These are phyloP conservation scores for Sebastes melanostomus DNA, from an alignment of 2,797 vertebrate genomes.

Conservation along the genomic window DNA sequence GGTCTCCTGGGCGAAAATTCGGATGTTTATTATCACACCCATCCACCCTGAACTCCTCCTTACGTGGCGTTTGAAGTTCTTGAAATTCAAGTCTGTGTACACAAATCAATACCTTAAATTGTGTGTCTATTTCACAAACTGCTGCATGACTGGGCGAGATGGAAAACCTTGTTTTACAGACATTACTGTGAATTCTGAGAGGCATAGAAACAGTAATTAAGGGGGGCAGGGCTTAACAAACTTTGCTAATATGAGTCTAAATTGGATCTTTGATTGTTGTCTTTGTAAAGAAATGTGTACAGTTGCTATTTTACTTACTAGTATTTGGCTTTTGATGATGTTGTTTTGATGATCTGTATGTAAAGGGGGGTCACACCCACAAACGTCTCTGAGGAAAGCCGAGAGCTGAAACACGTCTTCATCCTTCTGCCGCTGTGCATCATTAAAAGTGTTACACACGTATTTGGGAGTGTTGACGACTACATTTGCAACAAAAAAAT, in stretches of 20 bases:
- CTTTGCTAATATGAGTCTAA: neutral
- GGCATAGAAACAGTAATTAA: neutral
- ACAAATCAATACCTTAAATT: too few relatives aligned
- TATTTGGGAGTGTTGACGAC: neutral
- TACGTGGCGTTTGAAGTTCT: rapidly evolving
- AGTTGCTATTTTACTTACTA: neutral
- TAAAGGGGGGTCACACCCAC: neutral
- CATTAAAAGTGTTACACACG: neutral
- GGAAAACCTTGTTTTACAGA: neutral
- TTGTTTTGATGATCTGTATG: neutral
- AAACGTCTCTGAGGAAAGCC: neutral
- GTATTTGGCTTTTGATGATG: neutral
- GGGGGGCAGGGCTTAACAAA: neutral
- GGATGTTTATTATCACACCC: rapidly evolving
- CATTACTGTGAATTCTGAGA: neutral
- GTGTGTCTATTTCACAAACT: rapidly evolving
- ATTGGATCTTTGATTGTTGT: neutral
- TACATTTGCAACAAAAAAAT: neutral
- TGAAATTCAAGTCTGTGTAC: too few relatives aligned
- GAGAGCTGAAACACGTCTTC: neutral
- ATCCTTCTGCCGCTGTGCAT: neutral
- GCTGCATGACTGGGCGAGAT: rapidly evolving
- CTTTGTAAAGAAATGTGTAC: neutral
- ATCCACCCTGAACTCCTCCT: too few relatives aligned
- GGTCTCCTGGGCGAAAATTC: rapidly evolving